phyloP scores from a whole-genome alignment of 2,113 vertebrate species.

The Myotis yumanensis region DNA sequence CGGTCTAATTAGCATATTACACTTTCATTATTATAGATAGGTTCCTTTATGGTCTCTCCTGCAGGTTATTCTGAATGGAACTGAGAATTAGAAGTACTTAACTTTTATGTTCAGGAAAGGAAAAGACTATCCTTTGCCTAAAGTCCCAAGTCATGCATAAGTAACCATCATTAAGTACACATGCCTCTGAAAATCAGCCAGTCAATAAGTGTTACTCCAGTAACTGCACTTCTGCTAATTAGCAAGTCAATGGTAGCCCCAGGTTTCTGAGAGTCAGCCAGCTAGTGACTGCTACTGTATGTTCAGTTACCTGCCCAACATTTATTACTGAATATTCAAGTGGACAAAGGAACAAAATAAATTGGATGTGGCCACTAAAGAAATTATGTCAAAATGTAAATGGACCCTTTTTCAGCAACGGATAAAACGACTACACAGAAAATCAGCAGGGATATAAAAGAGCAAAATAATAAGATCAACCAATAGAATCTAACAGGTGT shows the following conservation, averaged over 20 bases:
- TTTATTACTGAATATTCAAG: background rate
- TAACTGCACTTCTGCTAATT: background rate
- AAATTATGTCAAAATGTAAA: conserved; percentile 16
- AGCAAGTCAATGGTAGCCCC: background rate
- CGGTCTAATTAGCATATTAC: no score
- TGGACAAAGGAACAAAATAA: background rate
- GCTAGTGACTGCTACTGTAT: background rate
- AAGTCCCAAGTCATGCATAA: conserved; percentile 25
- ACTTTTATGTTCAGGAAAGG: conserved; percentile 46
- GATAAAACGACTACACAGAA: background rate
- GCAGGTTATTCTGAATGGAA: background rate
- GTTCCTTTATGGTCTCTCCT: background rate
- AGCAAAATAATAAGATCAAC: background rate
- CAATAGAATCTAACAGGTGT: background rate
- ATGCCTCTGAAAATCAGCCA: background rate
- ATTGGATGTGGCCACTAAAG: background rate
- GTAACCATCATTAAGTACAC: background rate
- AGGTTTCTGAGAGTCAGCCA: background rate
- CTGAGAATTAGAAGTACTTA: conserved; percentile 34
- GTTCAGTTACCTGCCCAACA: background rate
- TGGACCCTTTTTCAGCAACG: background rate
- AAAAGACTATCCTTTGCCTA: conserved; percentile 2
- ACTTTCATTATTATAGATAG: no score
- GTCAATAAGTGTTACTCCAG: background rate
- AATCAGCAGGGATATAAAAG: background rate